These are phyloP conservation scores for Acrocera orbiculus DNA, from an alignment of 2,888 invertebrate species.

Conservation along the genomic window DNA sequence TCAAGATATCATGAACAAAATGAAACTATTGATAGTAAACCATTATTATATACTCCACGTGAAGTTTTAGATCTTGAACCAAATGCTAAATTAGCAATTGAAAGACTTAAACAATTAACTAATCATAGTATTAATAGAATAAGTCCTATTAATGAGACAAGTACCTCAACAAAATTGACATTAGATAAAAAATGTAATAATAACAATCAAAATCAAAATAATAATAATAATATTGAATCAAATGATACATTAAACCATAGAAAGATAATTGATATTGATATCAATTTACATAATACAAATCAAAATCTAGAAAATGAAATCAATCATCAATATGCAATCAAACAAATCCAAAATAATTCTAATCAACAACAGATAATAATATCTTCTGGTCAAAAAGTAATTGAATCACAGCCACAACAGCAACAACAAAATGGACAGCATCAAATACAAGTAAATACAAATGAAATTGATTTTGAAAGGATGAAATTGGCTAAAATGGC, in stretches of 20 bases:
- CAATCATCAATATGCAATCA: not conserved
- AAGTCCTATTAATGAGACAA: slow-evolving; percentile 20
- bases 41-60: slow-evolving; percentile 2
- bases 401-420: slow-evolving; percentile 10
- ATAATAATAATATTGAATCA: slow-evolving; percentile 12
- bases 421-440: slow-evolving; percentile 6
- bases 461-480: slow-evolving; percentile 29
- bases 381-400: slow-evolving; percentile 8
- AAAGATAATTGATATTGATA: slow-evolving; percentile 21
- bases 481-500: slow-evolving; percentile 29
- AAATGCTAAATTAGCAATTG: slow-evolving; percentile 25
- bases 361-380: not conserved
- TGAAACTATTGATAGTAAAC: slow-evolving; percentile 2
- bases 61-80: slow-evolving; percentile 10
- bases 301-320: slow-evolving; percentile 9
- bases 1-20: slow-evolving; percentile 6
- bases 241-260: not conserved
- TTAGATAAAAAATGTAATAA: slow-evolving; percentile 15
- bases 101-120: slow-evolving; percentile 27
- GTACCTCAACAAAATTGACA: slow-evolving; percentile 9
- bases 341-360: not conserved
- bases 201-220: slow-evolving; percentile 16
- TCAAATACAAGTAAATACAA: slow-evolving; percentile 9
- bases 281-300: slow-evolving; percentile 12
- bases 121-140: slow-evolving; percentile 25